Conservation (phyloP, 2,888 invertebrate species). For the Dasysyrphus albostriatus region DNA sequence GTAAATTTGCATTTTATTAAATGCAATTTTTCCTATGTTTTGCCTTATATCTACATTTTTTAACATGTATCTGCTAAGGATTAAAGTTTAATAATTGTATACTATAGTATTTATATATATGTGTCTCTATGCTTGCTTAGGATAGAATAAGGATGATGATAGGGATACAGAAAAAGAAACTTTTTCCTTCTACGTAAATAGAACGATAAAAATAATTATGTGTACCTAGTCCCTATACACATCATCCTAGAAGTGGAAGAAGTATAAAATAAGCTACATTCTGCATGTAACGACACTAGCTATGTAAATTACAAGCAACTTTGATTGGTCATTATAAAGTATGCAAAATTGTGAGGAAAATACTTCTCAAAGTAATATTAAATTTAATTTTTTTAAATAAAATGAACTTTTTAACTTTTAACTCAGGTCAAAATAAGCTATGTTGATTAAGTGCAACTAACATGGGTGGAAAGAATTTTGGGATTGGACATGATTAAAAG, state of each 20-base stretch:
- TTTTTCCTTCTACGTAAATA: constrained; percentile 31
- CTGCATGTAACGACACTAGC: constrained; percentile 30
- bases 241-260: not conserved
- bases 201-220: constrained; percentile 55
- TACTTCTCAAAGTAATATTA: too few species aligned
- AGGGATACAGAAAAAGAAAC: not conserved
- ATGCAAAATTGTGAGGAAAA: not conserved
- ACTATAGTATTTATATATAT: constrained; percentile 20
- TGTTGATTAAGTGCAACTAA: too few species aligned
- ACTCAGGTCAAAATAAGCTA: too few species aligned
- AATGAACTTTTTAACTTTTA: not conserved
- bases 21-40: constrained; percentile 55
- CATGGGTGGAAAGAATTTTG: too few species aligned
- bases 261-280: constrained; percentile 32
- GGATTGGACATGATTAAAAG: too few species aligned
- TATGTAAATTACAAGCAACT: constrained; percentile 29
- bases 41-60: not conserved
- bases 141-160: not conserved
- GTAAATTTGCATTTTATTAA: constrained; percentile 71
- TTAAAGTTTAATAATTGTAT: constrained; percentile 69
- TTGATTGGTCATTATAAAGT: constrained; percentile 51
- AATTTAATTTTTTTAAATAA: not conserved
- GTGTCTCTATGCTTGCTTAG: not conserved
- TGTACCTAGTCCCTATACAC: not conserved
- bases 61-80: constrained; percentile 42